Evolutionary conservation across 1,140 invertebrate species (phyloP), one percentile per base, ranked within the genome.

Genomic region (Apocrypta bakeri): DNA sequence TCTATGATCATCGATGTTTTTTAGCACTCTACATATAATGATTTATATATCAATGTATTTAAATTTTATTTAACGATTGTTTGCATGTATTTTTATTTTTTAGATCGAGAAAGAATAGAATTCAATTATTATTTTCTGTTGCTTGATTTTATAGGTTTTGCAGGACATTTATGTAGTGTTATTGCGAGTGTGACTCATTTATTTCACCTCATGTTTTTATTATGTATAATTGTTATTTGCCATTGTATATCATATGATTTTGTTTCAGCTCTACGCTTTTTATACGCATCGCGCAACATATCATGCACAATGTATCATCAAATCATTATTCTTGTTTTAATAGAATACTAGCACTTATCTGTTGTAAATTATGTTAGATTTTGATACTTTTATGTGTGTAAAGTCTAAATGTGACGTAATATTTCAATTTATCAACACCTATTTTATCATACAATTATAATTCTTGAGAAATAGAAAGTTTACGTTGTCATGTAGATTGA

Each of bases 241-340:
- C 71, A 21, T 48, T 79, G 29, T 69, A 69, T 66, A 56, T 6
- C 68, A 64, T 17, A 37, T 71, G 42, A 42, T 74, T 80, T 80
- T 64, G 7, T 76, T 72, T 72, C 79, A 78, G 76, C 74, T 56
- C 25, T 64, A 17, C 75, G 68, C 56, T 83, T 73, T 63, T 82
- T 61, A 24, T 40, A 66, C 11, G 9, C 80, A 76, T 75, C 25
- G 37, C 40, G 25, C 63, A 63, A 24, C 37, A 33, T 78, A 69
- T 71, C 40, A 79, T 71, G 69, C 78, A 79, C 66, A 40, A 73
- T n/a, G 24, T 73, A 80, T 80, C 69, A 80, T 80, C 27, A 56
- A 24, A 31, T 71, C 42, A 71, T 71, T 79, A 21, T n/a, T 71
- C 56, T 68, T 78, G n/a, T 42, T 64, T 29, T 78, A 56, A 21